Base-by-base conservation (phyloP, 1,140 invertebrate species). In the Cotesia glomerata region DNA sequence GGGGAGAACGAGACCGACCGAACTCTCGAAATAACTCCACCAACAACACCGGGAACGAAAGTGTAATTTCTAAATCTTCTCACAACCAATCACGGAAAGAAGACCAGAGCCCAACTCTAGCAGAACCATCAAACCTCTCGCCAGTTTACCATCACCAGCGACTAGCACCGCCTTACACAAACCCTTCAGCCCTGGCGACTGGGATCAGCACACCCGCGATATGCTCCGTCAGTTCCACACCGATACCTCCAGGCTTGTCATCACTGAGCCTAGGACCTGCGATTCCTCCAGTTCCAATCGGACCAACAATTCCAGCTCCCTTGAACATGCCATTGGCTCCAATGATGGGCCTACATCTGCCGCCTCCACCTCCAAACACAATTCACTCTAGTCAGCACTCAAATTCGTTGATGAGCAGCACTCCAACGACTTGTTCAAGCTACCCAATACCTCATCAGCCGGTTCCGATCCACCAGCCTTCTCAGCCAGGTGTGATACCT, bases 361-460 rank as follows among this genome's bases (percentile, higher is more conserved):
- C 82, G 3, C 74, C 80, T 34, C 81, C 77, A 39, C 74, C 81
- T 69, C 76, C 83, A 7, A 85, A 76, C 73, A 84, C 81, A 63
- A 80, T 83, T 74, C 81, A 84, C 82, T 85, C 84, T 85, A 85
- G 83, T 85, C 85, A 86, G 74, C 84, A 85, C 59, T 73, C 78
- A 71, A 77, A 76, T 67, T 79, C 78, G 64, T 76, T 84, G 65
- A 64, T 81, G 67, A 82, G 79, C 71, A 83, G 71, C 71, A 66
- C 79, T 18, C 76, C 79, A 56, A 80, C 78, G 68, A 79, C 77
- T 59, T 80, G 77, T 51, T 76, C 78, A 34, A 81, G 81, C 56
- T 80, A 81, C 32, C 32, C 69, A 52, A 45, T 58, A 14, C 58
- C 54, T 16, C 73, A 66, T 32, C 69, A 67, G 45, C 14, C 49